Evolutionary conservation across 2,797 vertebrate genomes (phyloP), one percentile per base, ranked within the genome.

Genomic region (Emydoidea blandingii): DNA sequence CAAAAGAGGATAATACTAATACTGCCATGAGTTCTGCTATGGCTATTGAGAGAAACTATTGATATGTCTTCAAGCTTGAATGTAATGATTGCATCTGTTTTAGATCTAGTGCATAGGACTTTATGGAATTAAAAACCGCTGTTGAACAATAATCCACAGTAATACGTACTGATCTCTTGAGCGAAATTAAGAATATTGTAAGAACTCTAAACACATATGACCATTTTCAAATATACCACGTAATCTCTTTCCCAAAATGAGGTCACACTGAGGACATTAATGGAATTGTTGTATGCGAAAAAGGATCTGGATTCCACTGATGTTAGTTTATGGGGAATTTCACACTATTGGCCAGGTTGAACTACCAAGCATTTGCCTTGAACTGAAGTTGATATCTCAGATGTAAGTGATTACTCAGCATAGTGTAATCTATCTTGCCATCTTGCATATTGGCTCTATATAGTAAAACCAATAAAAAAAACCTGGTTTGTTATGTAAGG

Each of bases 221-320:
- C 34, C 62, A 0, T 11, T 76, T 80, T 82, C 1, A 1, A 79
- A 90, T 52, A 21, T 29, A 19, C 12, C 81, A 50, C 1, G 25
- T 2, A 52, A 3, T 29, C 21, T 90, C 21, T 62, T 65, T 72
- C 25, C 2, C 2, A 11, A 50, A 5, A 65, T 0, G 10, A 15
- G 34, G 27, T n/a, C 29, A 8, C 2, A 7, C 34, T 8, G 41
- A 72, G 79, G 52, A 78, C n/a, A 62, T 47, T 6, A 19, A 7
- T 0, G 0, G 9, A 3, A 1, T 23, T 1, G 62, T 68, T 21
- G 37, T 23, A 41, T 21, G 41, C 2, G n/a, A 37, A 72, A 41
- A 41, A 72, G n/a, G 19, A 21, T 37, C 19, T 87, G 65, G 34
- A 21, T 95, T 96, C 88, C 57, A 47, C 8, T 87, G 49, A 81